Evolutionary conservation across 1,140 invertebrate genomes (phyloP).

Genomic region (Drosophila nigrodunni): DNA sequence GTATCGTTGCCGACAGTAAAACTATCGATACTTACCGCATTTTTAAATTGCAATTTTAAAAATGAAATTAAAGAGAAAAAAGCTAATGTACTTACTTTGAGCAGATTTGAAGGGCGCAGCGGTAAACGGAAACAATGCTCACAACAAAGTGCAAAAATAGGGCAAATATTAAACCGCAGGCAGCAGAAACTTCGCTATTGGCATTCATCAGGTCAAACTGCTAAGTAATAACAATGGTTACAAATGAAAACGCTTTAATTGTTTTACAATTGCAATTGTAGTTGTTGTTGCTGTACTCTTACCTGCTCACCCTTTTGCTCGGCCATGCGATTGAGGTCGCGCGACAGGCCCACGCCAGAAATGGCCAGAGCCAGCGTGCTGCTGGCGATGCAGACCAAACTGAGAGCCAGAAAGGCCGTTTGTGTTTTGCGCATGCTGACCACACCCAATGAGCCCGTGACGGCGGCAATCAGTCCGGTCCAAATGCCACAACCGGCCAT

Average conservation of each 20-base stretch:
- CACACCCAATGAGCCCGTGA: constrained; percentile 80
- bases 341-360: constrained; percentile 78
- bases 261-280: constrained; percentile 2
- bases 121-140: constrained; percentile 82
- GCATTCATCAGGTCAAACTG: constrained; percentile 73
- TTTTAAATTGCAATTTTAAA: constrained; percentile 3
- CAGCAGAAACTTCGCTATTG: constrained; percentile 76
- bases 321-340: constrained; percentile 77
- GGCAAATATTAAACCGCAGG: constrained; percentile 76
- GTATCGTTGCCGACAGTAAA: constrained; percentile 2
- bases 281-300: neutral
- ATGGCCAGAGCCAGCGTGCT: constrained; percentile 81
- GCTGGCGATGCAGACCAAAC: constrained; percentile 82
- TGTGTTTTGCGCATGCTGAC: constrained; percentile 80
- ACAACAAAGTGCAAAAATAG: constrained; percentile 80
- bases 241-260: constrained; percentile 19
- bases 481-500: constrained; percentile 82
- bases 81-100: constrained; percentile 71
- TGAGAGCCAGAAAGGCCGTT: constrained; percentile 80
- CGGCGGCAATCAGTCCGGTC: constrained; percentile 77
- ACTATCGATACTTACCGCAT: neutral
- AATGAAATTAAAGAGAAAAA: neutral
- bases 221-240: constrained; percentile 15
- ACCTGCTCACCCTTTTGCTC: constrained; percentile 68
- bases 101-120: constrained; percentile 79